Evolutionary conservation across 92 coral and sea anemone species (phyloP), one percentile per base, ranked within the genome.

Genomic region (Phenganax subtilis): DNA sequence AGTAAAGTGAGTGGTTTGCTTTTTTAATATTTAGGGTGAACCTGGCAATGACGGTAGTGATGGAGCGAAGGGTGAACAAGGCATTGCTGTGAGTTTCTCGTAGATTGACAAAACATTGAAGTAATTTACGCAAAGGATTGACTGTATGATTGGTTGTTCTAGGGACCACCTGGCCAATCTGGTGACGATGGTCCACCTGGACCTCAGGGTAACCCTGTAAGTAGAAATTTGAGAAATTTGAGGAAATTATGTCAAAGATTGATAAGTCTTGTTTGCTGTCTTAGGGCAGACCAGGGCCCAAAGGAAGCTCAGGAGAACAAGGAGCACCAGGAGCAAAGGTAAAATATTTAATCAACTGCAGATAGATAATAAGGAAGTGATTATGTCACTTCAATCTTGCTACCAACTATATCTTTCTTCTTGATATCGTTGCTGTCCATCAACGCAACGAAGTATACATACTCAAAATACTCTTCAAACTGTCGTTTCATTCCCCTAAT

Each of bases 101-200:
- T 12, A 51, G 54, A 1, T 55, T 51, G 29, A 10, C 10, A 14
- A 55, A 20, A 6, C 53, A 73, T 52, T 20, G 25, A 75, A 8
- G n/a, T 75, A 8, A 25, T 68, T 64, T 37, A 9, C 47, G 2
- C 47, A 5, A 37, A 37, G 15, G 31, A n/a, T 37, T 53, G 29
- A 17, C 31, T 15, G 1, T 68, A 68, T 68, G 73, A 68, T 68
- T 68, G 73, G 73, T 68, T 30, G 54, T 57, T 60, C 56, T 73
- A 91, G 97, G 97, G 97, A 55, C 84, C 90, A 80, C 66, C 89
- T 56, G 97, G 97, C 80, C 90, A 83, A 53, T 82, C 87, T 30
- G 97, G 97, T 27, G 87, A 88, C 10, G 97, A 91, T 65, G 97
- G 83, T 3, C 83, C 74, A 47, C 83, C 83, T 47, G 83, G 83